Evolutionary conservation across 2,888 invertebrate species (phyloP).

Genomic region (Diarsia mendica): DNA sequence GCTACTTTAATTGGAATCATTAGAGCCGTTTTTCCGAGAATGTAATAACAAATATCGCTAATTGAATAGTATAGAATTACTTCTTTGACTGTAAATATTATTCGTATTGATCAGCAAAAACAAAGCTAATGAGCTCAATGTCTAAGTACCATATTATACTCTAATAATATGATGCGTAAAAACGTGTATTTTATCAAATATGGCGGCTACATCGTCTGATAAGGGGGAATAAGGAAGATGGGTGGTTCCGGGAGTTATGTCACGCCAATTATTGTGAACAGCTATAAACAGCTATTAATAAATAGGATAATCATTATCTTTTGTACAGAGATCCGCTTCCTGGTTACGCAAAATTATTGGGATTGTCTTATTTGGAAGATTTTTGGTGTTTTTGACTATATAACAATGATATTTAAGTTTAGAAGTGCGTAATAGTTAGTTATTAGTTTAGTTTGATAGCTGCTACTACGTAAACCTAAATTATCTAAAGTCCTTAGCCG

Average conservation of each 20-base stretch:
- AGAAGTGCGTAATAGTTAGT: background rate
- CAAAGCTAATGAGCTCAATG: background rate
- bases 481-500: no score
- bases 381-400: background rate
- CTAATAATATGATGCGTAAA: background rate
- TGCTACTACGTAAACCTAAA: no score
- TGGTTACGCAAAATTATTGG: background rate
- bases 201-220: conserved; percentile 23
- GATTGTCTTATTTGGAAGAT: background rate
- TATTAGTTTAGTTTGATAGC: no score
- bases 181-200: conserved; percentile 24
- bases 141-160: background rate
- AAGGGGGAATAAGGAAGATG: conserved; percentile 36
- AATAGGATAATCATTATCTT: background rate
- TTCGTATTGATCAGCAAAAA: background rate
- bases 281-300: background rate
- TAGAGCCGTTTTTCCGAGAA: no score
- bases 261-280: conserved; percentile 17
- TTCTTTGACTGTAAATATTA: background rate
- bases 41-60: background rate
- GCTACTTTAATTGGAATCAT: no score
- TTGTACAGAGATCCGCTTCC: conserved; percentile 15
- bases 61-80: background rate
- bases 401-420: background rate
- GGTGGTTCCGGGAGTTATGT: conserved; percentile 37